phyloP scores from a whole-genome alignment of 2,888 invertebrate species.

The Taenaris catops region DNA sequence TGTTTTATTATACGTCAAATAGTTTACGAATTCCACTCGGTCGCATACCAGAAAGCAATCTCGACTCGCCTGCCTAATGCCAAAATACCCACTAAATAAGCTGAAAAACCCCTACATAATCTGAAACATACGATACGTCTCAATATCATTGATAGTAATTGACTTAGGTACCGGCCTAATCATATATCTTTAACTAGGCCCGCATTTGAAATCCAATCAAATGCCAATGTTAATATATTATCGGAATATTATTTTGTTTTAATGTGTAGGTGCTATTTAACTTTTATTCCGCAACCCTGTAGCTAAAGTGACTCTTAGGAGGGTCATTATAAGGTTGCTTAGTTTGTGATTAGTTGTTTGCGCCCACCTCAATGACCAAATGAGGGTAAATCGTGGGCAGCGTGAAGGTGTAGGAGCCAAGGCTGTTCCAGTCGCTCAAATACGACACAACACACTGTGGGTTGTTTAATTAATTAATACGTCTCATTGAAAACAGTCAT shows the following conservation, averaged over 20 bases:
- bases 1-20: too few species aligned
- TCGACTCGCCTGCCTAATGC: too few species aligned
- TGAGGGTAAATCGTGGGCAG: slow-evolving; percentile 75
- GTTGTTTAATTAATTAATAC: slow-evolving; percentile 70
- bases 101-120: not conserved
- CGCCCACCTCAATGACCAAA: slow-evolving; percentile 74
- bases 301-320: slow-evolving; percentile 57
- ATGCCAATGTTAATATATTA: slow-evolving; percentile 23
- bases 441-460: slow-evolving; percentile 56
- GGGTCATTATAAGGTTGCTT: slow-evolving; percentile 70
- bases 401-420: slow-evolving; percentile 74
- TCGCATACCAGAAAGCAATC: too few species aligned
- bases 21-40: too few species aligned
- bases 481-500: slow-evolving; percentile 47
- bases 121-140: not conserved
- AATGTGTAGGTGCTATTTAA: slow-evolving; percentile 57
- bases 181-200: not conserved
- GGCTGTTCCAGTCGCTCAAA: slow-evolving; percentile 68
- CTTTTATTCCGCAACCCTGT: slow-evolving; percentile 65
- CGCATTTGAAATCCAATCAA: slow-evolving; percentile 19
- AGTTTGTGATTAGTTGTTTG: slow-evolving; percentile 60
- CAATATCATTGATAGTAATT: not conserved
- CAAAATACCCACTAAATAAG: not conserved
- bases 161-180: not conserved
- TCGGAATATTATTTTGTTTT: slow-evolving; percentile 40